Percentiles rank a stretch among this genome's conserved stretches.
Evolutionary conservation across 2,888 invertebrate species (phyloP).

Genomic region (Drosophila kanekoi): DNA sequence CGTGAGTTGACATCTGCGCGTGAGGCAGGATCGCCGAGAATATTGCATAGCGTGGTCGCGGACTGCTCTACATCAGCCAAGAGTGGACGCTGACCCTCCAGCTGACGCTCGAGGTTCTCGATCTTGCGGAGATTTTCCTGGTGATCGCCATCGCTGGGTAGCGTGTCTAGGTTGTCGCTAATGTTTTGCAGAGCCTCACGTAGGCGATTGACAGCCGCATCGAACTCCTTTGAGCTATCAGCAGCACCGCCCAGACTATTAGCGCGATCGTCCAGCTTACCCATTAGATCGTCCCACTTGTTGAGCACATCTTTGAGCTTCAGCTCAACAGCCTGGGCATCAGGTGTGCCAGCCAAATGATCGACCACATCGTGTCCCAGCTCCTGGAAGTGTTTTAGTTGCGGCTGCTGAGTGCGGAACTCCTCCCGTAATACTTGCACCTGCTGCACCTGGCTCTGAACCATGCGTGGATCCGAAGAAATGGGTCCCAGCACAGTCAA

Average conservation of each 20-base stretch:
- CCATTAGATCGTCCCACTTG: conserved; percentile 93
- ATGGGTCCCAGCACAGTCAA: conserved; percentile 97
- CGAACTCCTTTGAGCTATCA: conserved; percentile 96
- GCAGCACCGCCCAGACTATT: conserved; percentile 95
- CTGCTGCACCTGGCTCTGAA: conserved; percentile 97
- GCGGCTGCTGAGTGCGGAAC: conserved; percentile 96
- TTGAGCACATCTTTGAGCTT: conserved; percentile 90
- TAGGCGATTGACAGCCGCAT: conserved; percentile 93
- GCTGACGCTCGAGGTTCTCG: conserved; percentile 93
- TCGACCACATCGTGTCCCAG: conserved; percentile 91
- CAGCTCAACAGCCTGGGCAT: conserved; percentile 89
- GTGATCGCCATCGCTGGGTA: conserved; percentile 92
- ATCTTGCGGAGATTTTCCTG: conserved; percentile 95
- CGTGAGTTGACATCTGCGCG: conserved; percentile 96
- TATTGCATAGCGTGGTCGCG: conserved; percentile 94
- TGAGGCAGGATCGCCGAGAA: conserved; percentile 95
- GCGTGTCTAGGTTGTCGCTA: conserved; percentile 93
- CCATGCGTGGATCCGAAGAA: conserved; percentile 97
- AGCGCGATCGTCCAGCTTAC: conserved; percentile 94
- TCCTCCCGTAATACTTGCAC: conserved; percentile 97
- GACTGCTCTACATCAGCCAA: conserved; percentile 95
- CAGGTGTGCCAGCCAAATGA: conserved; percentile 87
- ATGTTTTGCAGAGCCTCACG: conserved; percentile 95
- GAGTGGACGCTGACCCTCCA: conserved; percentile 95
- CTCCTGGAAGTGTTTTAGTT: conserved; percentile 93